A percentile compares a stretch with the other conserved stretches of the same genome.
Conservation (phyloP, 30 jellyfish, hydroid and myxozoan genomes). For the Aurelia coerulea region DNA sequence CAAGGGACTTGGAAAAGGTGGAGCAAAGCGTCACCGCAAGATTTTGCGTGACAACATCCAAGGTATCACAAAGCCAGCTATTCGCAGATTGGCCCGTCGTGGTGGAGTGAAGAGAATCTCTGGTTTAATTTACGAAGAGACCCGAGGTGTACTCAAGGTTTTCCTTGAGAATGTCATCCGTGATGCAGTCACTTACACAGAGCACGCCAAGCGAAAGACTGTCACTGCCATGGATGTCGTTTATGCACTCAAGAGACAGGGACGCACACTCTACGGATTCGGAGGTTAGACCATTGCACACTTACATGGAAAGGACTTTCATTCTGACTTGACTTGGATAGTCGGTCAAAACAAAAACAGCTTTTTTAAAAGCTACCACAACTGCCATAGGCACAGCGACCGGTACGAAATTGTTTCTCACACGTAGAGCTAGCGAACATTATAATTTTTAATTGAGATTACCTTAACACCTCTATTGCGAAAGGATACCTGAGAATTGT, state of each 20-base stretch:
- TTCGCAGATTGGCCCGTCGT: constrained; percentile 90
- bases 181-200: constrained; percentile 80
- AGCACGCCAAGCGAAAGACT: constrained; percentile 93
- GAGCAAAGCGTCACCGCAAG: constrained; percentile 95
- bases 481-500: too few relatives aligned
- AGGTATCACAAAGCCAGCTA: constrained; percentile 93
- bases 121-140: constrained; percentile 61
- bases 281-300: constrained; percentile 57
- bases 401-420: not conserved
- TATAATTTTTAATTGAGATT: too few relatives aligned
- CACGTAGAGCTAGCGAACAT: not conserved
- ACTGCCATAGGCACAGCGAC: not conserved
- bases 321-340: too few relatives aligned
- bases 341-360: constrained; percentile 6
- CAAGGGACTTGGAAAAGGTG: constrained; percentile 96
- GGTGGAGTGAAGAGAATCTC: constrained; percentile 94
- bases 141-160: constrained; percentile 56
- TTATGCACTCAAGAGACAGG: constrained; percentile 90
- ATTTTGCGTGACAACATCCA: constrained; percentile 90
- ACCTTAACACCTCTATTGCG: too few relatives aligned
- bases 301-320: too few relatives aligned
- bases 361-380: constrained; percentile 37
- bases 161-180: constrained; percentile 49
- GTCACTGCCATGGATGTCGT: constrained; percentile 96
- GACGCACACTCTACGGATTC: constrained; percentile 92